Evolutionary conservation across 2,888 invertebrate genomes (phyloP), one percentile per base, ranked within the genome.

Genomic region (Noctua janthina): DNA sequence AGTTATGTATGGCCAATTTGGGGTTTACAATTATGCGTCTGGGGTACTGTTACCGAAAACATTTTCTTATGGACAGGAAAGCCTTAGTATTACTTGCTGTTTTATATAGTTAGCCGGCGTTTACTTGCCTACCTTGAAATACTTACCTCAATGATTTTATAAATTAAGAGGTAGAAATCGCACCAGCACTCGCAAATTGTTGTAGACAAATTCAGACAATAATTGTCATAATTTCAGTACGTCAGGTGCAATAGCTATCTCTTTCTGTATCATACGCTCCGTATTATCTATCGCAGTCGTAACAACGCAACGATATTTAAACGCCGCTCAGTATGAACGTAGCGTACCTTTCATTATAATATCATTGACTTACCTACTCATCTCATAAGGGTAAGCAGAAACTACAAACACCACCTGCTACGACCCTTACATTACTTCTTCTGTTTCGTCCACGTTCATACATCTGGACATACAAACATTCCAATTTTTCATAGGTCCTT

Each of bases 1-100:
- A 78, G 78, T 83, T 88, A 78, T 76, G 74, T 82, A 46, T 73
- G 71, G 75, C 49, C 67, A 84, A 83, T 86, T 84, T 76, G 75
- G 79, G 71, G n/a, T 69, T 75, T 62, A 59, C 72, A 68, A 82
- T 81, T 49, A 71, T 77, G 49, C 51, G 74, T 51, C 64, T 73
- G 39, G 29, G 20, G 29, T 23, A 51, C 10, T 64, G 29, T 64
- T 56, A 81, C 17, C 8, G 43, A 54, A 15, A 62, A 2, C 39
- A 59, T 35, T 75, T 56, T n/a, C 17, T 39, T 1, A 0, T 7
- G 17, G 20, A 54, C 54, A 8, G 0, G 20, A 20, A 8, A 54
- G 23, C 20, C 20, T 3, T 0, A 6, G 8, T 2, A 54, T 54
- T 23, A 20, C 54, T 54, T 8, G 54, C 54, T 54, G 20, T 54